Conservation (phyloP, 2,888 invertebrate species). For the Protophormia terraenovae region DNA sequence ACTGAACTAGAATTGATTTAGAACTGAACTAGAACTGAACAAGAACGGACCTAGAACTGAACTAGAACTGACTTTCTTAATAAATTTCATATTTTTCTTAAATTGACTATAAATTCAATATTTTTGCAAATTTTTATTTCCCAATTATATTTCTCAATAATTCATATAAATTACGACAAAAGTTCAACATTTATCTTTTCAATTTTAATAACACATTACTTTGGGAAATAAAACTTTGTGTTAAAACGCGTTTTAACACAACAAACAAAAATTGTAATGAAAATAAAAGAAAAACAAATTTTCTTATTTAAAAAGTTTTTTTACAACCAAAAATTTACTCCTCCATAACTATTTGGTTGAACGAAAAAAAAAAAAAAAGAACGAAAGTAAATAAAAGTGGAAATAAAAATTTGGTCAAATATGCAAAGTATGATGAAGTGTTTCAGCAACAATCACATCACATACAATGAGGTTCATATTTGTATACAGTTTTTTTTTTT, state of each 20-base stretch:
- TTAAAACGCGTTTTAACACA: not conserved
- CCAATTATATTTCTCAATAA: not conserved
- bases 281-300: constrained; percentile 7
- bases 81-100: too few relatives aligned
- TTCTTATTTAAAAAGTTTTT: constrained; percentile 6
- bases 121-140: not conserved
- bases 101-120: not conserved
- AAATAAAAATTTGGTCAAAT: constrained; percentile 3
- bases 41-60: too few relatives aligned
- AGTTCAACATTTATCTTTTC: not conserved
- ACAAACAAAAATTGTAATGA: not conserved
- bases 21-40: too few relatives aligned
- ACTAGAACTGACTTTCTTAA: too few relatives aligned
- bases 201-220: not conserved
- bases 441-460: not conserved
- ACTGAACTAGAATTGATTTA: too few relatives aligned
- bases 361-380: not conserved
- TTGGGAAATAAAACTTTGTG: not conserved
- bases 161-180: not conserved
- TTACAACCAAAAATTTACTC: not conserved
- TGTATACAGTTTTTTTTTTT: not conserved
- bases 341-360: not conserved
- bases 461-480: not conserved
- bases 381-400: not conserved
- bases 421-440: not conserved